These are phyloP conservation scores for Alligator mississippiensis DNA, from an alignment of 2,113 vertebrate genomes.

Conservation along the genomic window DNA sequence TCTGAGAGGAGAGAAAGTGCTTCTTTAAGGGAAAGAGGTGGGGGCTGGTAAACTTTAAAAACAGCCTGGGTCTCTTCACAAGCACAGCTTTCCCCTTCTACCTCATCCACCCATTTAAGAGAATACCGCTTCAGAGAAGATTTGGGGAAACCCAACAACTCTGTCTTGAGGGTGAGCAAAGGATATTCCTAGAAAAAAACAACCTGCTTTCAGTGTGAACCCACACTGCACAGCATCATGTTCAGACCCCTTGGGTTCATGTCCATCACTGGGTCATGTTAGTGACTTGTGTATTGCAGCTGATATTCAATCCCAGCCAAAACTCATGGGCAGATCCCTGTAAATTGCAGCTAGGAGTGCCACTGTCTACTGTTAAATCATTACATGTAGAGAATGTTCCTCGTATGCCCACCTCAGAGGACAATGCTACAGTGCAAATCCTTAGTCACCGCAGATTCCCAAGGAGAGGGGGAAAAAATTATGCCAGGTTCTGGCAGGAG, in stretches of 20 bases:
- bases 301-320: neutral
- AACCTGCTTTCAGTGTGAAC: too few species aligned
- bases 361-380: neutral
- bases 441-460: neutral
- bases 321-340: neutral
- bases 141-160: neutral
- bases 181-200: neutral
- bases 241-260: neutral
- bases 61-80: neutral
- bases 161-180: neutral
- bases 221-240: neutral
- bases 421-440: neutral
- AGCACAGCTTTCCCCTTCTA: neutral
- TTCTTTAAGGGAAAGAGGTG: neutral
- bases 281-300: rapidly evolving
- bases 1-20: neutral
- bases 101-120: neutral
- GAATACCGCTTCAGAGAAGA: neutral
- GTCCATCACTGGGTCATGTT: neutral
- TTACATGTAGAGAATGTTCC: neutral
- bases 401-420: neutral
- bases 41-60: neutral
- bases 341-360: too few species aligned
- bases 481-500: rapidly evolving
- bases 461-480: neutral